phyloP scores from a whole-genome alignment of 2,113 vertebrate species.

The Heptranchias perlo region DNA sequence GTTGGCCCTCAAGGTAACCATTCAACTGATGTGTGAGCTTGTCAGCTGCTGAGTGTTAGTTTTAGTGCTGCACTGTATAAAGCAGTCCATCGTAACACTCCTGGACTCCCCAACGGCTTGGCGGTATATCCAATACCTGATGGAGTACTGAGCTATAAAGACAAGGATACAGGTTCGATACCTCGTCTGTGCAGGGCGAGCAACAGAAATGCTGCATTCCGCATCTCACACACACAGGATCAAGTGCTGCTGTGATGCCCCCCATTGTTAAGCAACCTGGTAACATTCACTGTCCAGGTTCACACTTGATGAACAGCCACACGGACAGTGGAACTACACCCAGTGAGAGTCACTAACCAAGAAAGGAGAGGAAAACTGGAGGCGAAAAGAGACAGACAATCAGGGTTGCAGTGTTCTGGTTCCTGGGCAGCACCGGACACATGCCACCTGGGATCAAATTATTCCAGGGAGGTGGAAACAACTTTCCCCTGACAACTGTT shows the following conservation, averaged over 20 bases:
- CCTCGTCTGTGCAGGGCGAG: background rate
- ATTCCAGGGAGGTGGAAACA: too few relatives aligned
- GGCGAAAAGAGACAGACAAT: background rate
- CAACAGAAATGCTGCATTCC: background rate
- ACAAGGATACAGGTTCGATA: background rate
- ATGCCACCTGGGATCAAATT: too few relatives aligned
- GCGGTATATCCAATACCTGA: background rate
- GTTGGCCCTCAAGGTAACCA: background rate
- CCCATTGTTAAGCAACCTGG: background rate
- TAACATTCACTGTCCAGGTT: background rate
- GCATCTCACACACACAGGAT: background rate
- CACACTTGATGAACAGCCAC: background rate
- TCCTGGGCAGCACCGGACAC: background rate
- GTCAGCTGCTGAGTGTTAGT: too few relatives aligned
- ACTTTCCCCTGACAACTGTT: background rate
- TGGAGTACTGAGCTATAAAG: background rate
- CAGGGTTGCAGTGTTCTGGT: background rate
- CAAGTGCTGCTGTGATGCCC: background rate
- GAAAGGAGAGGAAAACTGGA: background rate
- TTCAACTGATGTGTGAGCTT: background rate
- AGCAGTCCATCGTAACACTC: background rate
- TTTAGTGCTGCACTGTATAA: background rate
- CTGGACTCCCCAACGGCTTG: background rate
- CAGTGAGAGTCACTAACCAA: background rate
- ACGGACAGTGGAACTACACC: background rate